Evolutionary conservation across 2,888 invertebrate genomes (phyloP).

Genomic region (Drosophila siamana): DNA sequence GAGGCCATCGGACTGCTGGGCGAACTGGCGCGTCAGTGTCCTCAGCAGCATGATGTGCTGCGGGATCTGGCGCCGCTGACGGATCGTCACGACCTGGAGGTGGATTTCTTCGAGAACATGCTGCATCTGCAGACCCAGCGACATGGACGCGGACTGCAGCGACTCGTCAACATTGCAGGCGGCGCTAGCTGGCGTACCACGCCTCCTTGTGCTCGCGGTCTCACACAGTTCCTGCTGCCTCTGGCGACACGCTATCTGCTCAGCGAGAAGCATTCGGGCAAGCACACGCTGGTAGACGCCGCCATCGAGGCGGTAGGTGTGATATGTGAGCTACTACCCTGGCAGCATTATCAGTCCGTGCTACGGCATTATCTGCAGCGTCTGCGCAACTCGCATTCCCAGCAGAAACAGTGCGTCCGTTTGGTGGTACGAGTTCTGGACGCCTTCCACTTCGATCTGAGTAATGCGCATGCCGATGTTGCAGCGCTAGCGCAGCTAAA

Average conservation of each 20-base stretch:
- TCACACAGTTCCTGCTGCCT: conserved; percentile 95
- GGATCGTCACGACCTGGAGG: conserved; percentile 90
- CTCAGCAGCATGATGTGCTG: conserved; percentile 89
- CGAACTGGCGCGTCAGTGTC: conserved; percentile 90
- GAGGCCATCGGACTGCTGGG: conserved; percentile 93
- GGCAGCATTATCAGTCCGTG: conserved; percentile 95
- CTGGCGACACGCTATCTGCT: conserved; percentile 92
- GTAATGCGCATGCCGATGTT: conserved; percentile 86
- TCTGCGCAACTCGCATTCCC: conserved; percentile 89
- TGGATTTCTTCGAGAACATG: conserved; percentile 97
- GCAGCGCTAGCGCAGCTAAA: conserved; percentile 66
- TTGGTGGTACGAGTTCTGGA: conserved; percentile 93
- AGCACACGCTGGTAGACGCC: conserved; percentile 93
- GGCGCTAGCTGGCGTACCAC: conserved; percentile 86
- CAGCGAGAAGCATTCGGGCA: conserved; percentile 90
- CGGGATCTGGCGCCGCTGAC: conserved; percentile 89
- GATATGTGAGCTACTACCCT: conserved; percentile 92
- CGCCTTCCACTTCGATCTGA: conserved; percentile 96
- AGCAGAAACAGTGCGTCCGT: conserved; percentile 93
- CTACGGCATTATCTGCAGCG: conserved; percentile 92
- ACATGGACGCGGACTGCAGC: conserved; percentile 92
- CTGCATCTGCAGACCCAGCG: conserved; percentile 94
- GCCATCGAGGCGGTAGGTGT: conserved; percentile 93
- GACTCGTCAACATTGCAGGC: conserved; percentile 89
- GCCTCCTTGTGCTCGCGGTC: conserved; percentile 88